A percentile compares a stretch with the other conserved stretches of the same genome.
Evolutionary conservation across 35 echinoderm and acorn worm genomes (phyloP).

Genomic region (Apostichopus parvimensis): DNA sequence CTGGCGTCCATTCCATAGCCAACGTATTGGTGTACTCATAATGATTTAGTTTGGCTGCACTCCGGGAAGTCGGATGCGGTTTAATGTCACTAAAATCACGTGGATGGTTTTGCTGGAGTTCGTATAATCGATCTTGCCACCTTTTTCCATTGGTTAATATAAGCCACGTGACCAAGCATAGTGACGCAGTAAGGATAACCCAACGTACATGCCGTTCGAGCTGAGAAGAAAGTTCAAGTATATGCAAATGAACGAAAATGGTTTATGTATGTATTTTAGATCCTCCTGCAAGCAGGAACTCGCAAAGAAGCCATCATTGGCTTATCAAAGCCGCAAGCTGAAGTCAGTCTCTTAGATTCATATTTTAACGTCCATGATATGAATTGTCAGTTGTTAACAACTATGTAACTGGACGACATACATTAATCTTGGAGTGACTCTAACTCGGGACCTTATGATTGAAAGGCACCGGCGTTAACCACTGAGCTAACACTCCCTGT

Average conservation of each 20-base stretch:
- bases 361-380: no score
- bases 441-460: no score
- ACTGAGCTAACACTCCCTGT: no score
- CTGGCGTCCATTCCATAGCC: conserved; percentile 2
- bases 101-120: neutral
- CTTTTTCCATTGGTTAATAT: conserved; percentile 26
- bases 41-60: neutral
- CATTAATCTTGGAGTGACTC: no score
- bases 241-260: neutral
- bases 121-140: neutral
- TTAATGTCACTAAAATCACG: neutral
- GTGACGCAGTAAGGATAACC: neutral
- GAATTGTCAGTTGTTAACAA: no score
- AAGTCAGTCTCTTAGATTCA: no score
- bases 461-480: no score
- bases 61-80: neutral
- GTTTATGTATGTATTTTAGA: no score
- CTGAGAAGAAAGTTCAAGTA: neutral
- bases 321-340: no score
- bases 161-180: conserved; percentile 42
- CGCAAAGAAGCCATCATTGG: no score
- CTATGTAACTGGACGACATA: no score
- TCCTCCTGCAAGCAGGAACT: no score
- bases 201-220: conserved; percentile 45
- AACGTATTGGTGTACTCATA: neutral